Conservation (phyloP, 2,113 vertebrate species). For the Myocastor coypus region DNA sequence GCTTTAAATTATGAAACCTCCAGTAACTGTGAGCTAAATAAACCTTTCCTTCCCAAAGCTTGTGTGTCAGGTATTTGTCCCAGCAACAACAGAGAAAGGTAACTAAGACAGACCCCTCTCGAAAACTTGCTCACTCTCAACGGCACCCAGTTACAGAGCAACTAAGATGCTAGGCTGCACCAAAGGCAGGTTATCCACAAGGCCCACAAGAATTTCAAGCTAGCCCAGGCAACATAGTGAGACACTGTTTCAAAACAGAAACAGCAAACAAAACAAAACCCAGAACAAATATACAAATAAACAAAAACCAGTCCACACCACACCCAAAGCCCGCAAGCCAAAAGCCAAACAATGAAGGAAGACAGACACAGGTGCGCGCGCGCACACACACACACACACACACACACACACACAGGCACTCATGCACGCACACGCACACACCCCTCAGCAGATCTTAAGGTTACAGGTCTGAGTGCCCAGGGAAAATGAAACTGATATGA, state of each 20-base stretch:
- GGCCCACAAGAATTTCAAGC: background rate
- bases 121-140: background rate
- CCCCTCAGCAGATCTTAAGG: background rate
- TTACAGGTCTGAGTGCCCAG: background rate
- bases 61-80: too few species aligned
- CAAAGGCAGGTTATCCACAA: background rate
- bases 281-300: background rate
- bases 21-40: too few species aligned
- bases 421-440: background rate
- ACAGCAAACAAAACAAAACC: background rate
- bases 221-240: background rate
- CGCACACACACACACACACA: background rate
- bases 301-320: background rate
- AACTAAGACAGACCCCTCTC: background rate
- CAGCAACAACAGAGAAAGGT: too few species aligned
- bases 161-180: background rate
- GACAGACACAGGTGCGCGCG: background rate
- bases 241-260: background rate
- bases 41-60: too few species aligned
- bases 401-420: background rate
- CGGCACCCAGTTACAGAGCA: background rate
- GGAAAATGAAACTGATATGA: background rate
- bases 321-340: background rate
- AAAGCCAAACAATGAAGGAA: background rate
- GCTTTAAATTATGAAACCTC: too few species aligned